Evolutionary conservation across 1,140 invertebrate species (phyloP).

Genomic region (Penaeus japonicus): DNA sequence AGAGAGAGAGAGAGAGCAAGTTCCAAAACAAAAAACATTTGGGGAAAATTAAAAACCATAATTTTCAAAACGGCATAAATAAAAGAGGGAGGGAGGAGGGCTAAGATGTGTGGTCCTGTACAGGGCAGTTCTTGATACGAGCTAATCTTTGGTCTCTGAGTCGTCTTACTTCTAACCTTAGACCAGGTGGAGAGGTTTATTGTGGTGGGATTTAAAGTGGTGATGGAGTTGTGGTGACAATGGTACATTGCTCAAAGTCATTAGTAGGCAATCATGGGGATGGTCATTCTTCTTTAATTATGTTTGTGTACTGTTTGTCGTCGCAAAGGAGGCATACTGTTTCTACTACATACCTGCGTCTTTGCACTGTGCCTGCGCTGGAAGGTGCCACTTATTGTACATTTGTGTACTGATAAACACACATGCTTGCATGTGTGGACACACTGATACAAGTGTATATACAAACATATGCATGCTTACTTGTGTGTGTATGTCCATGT

Average conservation of each 20-base stretch:
- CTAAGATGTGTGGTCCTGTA: constrained; percentile 45
- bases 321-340: constrained; percentile 53
- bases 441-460: neutral
- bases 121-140: constrained; percentile 56
- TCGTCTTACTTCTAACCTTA: constrained; percentile 55
- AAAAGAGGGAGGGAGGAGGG: constrained; percentile 28
- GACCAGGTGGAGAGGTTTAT: constrained; percentile 55
- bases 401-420: too few relatives aligned
- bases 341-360: constrained; percentile 53
- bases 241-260: constrained; percentile 50
- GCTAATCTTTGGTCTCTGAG: constrained; percentile 55
- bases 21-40: constrained; percentile 7
- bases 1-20: constrained; percentile 48
- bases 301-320: constrained; percentile 52
- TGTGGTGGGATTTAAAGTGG: constrained; percentile 39
- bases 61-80: constrained; percentile 15
- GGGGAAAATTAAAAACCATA: too few relatives aligned
- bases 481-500: neutral
- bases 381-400: constrained; percentile 34
- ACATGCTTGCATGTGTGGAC: neutral
- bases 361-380: constrained; percentile 49
- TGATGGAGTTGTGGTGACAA: constrained; percentile 51
- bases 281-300: constrained; percentile 31
- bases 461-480: neutral
- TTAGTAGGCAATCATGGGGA: constrained; percentile 45